Evolutionary conservation across 1,140 invertebrate genomes (phyloP).

Genomic region (Acromyrmex heyeri): DNA sequence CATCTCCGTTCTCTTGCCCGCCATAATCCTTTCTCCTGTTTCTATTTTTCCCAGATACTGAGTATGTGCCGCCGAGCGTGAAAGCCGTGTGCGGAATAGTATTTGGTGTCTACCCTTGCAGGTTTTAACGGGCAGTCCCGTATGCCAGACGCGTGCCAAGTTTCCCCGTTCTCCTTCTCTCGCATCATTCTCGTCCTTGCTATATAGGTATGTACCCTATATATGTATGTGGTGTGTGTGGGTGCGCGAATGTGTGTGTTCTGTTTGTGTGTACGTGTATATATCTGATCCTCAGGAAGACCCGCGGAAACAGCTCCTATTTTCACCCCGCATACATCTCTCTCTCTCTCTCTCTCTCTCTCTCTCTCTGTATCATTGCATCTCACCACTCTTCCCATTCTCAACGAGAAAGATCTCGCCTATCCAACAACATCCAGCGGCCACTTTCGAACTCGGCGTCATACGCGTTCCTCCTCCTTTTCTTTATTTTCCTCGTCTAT

Average conservation of each 20-base stretch:
- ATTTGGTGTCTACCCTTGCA: conserved; percentile 75
- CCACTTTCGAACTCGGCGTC: conserved; percentile 59
- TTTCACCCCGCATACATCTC: conserved; percentile 47
- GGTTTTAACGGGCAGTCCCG: conserved; percentile 74
- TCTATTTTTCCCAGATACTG: conserved; percentile 67
- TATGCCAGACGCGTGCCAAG: conserved; percentile 82
- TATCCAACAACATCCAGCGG: conserved; percentile 46
- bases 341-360: not conserved
- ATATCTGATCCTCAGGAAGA: conserved; percentile 55
- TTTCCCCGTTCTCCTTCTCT: conserved; percentile 50
- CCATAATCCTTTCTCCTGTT: conserved; percentile 67
- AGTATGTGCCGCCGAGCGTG: conserved; percentile 65
- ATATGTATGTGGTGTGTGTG: not conserved
- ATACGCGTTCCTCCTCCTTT: conserved; percentile 48
- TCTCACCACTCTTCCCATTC: not conserved
- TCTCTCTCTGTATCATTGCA: conserved; percentile 5
- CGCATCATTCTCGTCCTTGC: not conserved
- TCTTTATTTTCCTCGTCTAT: not conserved
- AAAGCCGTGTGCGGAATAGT: conserved; percentile 74
- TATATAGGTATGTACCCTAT: conserved; percentile 17
- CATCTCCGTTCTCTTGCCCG: not conserved
- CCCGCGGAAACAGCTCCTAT: conserved; percentile 68
- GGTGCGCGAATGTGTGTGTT: not conserved
- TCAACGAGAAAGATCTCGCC: conserved; percentile 34
- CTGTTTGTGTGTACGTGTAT: conserved; percentile 33